Conservation (phyloP, 2,888 invertebrate species). For the Spodoptera picta region DNA sequence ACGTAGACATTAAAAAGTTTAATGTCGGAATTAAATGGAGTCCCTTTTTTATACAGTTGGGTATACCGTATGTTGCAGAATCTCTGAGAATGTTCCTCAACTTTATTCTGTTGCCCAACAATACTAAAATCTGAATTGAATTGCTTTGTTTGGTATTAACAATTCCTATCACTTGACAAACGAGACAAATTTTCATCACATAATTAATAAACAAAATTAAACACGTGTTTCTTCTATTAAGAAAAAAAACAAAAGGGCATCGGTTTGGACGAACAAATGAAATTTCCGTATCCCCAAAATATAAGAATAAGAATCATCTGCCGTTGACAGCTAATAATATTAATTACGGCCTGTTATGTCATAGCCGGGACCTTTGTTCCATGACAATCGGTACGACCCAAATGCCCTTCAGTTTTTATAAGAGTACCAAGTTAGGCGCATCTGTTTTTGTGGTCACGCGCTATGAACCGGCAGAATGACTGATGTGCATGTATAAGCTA, state of each 20-base stretch:
- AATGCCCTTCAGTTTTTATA: slow-evolving; percentile 76
- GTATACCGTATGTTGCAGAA: slow-evolving; percentile 32
- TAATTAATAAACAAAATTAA: too few species aligned
- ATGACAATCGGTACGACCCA: slow-evolving; percentile 73
- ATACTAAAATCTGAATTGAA: too few species aligned
- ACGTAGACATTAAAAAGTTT: slow-evolving; percentile 47
- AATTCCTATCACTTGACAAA: too few species aligned
- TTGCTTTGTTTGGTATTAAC: too few species aligned
- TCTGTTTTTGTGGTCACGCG: slow-evolving; percentile 80
- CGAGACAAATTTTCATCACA: too few species aligned
- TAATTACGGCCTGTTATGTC: slow-evolving; percentile 68
- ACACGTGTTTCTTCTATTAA: too few species aligned
- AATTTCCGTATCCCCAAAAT: slow-evolving; percentile 37
- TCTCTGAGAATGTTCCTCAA: too few species aligned
- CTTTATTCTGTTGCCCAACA: neutral
- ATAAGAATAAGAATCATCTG: slow-evolving; percentile 55
- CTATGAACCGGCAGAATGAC: slow-evolving; percentile 76
- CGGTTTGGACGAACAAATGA: slow-evolving; percentile 37
- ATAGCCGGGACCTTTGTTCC: slow-evolving; percentile 71
- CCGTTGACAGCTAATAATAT: slow-evolving; percentile 61
- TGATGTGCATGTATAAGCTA: slow-evolving; percentile 82
- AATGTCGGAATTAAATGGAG: slow-evolving; percentile 48
- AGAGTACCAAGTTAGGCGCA: slow-evolving; percentile 66
- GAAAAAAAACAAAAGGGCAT: slow-evolving; percentile 37
- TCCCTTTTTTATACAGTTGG: slow-evolving; percentile 26